Base-by-base conservation (phyloP, 1,140 invertebrate species). In the Drosophila dunni region DNA sequence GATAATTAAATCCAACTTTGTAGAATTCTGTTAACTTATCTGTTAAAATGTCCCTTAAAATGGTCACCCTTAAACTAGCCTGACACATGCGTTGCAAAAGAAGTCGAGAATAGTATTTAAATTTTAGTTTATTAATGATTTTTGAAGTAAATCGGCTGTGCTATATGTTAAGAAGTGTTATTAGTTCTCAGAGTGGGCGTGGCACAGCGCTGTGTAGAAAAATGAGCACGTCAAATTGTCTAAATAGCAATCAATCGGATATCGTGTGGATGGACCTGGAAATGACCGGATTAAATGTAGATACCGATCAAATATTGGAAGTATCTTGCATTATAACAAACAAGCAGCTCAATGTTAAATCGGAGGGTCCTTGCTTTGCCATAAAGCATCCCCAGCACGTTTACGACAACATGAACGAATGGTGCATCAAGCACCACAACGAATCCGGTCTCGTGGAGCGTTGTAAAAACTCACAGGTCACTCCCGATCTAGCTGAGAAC, bases 311-410 rank as follows among this genome's bases (percentile, higher is more conserved):
- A 67, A 97, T 99, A 33, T 91, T 99, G 74, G 98, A 99, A 94
- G 94, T 98, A 68, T 96, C 97, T 0, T 97, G 97, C 92, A 86
- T 99, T 36, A 93, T 99, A 29, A 99, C 98, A 0, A 97, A 98
- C 93, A 93, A 93, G 11, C 83, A 98, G 56, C 93, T 99, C 5
- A 96, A 97, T 78, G 93, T 97, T 6, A 92, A 98, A 42, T 96
- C 96, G 11, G 95, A 97, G 91, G 95, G 95, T 50, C 95, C 96
- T 6, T 93, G 96, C 88, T 92, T 98, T n/a, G 93, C 98, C 3
- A 96, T 99, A 78, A 94, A 98, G 89, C 96, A 98, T 80, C 92
- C 96, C 7, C 94, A 96, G 70, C 90, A 94, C 11, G 91, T 97
- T 13, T 93, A 99, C 54, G 93, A 96, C 60, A 93, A 93, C 45